phyloP scores from a whole-genome alignment of 2,888 invertebrate species.

The Hyposoter didymator region DNA sequence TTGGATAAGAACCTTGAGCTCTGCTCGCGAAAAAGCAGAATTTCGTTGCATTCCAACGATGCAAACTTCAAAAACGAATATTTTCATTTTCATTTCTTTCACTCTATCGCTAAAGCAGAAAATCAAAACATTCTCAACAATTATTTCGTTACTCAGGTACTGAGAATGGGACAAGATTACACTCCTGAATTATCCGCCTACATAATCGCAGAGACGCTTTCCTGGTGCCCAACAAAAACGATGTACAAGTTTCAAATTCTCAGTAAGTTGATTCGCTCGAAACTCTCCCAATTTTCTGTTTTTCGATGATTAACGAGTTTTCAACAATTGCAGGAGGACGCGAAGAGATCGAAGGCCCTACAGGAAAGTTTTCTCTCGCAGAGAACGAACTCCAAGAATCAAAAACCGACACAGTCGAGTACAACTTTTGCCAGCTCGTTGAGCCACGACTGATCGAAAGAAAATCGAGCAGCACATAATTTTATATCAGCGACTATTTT shows the following conservation, averaged over 20 bases:
- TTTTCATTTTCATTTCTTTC: too few species aligned
- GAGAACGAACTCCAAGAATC: slow-evolving; percentile 20
- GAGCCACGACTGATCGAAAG: slow-evolving; percentile 67
- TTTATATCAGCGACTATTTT: neutral
- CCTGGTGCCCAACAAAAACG: slow-evolving; percentile 63
- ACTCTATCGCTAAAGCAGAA: too few species aligned
- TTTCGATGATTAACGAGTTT: neutral
- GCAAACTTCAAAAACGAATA: neutral
- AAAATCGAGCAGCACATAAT: slow-evolving; percentile 6
- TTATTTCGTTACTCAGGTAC: slow-evolving; percentile 75
- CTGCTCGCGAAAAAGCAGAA: too few species aligned
- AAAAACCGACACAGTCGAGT: slow-evolving; percentile 42
- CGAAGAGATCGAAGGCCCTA: slow-evolving; percentile 61
- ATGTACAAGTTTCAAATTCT: slow-evolving; percentile 66
- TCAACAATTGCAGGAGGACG: slow-evolving; percentile 57
- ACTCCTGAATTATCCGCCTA: slow-evolving; percentile 82
- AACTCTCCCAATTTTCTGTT: neutral
- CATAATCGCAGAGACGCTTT: slow-evolving; percentile 79
- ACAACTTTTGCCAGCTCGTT: slow-evolving; percentile 61
- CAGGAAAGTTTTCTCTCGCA: slow-evolving; percentile 66
- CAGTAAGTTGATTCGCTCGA: slow-evolving; percentile 45
- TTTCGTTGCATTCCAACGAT: too few species aligned
- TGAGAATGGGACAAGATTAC: slow-evolving; percentile 81
- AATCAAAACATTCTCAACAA: neutral
- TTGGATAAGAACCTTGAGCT: too few species aligned